phyloP scores from a whole-genome alignment of 2,113 vertebrate genomes.

The Brachyhypopomus gauderio region DNA sequence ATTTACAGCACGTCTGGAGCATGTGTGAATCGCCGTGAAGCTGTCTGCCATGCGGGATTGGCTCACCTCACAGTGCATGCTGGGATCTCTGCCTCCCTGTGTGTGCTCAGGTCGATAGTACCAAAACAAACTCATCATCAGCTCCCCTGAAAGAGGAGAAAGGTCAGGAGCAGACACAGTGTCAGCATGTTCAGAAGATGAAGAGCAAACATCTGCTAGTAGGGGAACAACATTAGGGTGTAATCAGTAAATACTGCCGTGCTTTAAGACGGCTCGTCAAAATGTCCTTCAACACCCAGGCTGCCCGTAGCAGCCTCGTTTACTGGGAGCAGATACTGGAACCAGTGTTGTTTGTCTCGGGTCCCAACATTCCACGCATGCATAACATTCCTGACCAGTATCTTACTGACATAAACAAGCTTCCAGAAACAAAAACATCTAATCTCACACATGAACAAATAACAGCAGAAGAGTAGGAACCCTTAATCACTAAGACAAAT shows the following conservation, averaged over 20 bases:
- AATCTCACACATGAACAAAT: not conserved
- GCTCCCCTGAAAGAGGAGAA: slow-evolving; percentile 80
- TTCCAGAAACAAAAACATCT: not conserved
- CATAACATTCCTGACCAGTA: not conserved
- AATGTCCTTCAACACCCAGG: not conserved
- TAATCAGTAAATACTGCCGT: slow-evolving; percentile 11
- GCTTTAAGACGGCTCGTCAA: too few species aligned
- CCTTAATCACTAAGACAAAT: not conserved
- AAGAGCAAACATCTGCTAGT: not conserved
- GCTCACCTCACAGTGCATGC: slow-evolving; percentile 94
- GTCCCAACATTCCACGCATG: not conserved
- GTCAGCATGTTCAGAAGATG: not conserved
- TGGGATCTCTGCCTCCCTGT: slow-evolving; percentile 95
- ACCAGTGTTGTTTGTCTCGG: not conserved
- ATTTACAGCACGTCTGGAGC: too few species aligned
- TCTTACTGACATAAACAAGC: not conserved
- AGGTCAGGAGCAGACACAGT: slow-evolving; percentile 23
- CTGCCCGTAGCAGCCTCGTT: not conserved
- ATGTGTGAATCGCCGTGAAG: not conserved
- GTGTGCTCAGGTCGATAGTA: slow-evolving; percentile 99
- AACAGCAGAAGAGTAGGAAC: not conserved
- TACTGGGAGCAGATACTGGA: not conserved
- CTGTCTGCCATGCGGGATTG: not conserved
- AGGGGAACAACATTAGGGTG: slow-evolving; percentile 7
- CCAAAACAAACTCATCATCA: slow-evolving; percentile 99